Base-by-base conservation (phyloP, 2,888 invertebrate genomes). In the Lasius platythorax region DNA sequence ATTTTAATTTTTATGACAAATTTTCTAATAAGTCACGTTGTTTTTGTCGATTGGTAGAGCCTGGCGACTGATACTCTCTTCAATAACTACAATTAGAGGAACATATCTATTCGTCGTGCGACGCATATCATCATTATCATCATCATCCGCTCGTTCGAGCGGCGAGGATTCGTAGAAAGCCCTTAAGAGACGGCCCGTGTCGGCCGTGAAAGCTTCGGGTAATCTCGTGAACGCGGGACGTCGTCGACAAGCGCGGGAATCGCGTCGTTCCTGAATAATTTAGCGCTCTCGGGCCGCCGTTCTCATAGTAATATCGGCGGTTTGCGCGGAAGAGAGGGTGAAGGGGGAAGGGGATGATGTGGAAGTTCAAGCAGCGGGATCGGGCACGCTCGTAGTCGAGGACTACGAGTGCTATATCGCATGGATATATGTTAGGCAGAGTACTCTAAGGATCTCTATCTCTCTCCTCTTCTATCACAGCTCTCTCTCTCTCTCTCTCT, bases 211-310 rank as follows among this genome's bases (percentile, higher is more conserved):
- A 81, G 79, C 79, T 61, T 37, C 46, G 58, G 46, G 78, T 85
- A 83, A 85, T 85, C 85, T 83, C 66, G 43, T 74, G 76, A 82
- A 72, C 76, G 72, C 70, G 43, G 83, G 46, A 76, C 66, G 63
- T 66, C 73, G 78, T 73, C 76, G 86, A 86, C 83, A 81, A 82
- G 79, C 82, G 74, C 73, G 81, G 85, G 81, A 83, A 87, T 84
- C 86, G 85, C 87, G 85, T 87, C 82, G 87, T 84, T 82, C 85
- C 81, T 89, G 90, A 91, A 91, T 91, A 88, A 90, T 89, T 90
- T 89, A 87, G 85, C 85, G 75, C 79, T 61, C 84, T 81, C 63
- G 53, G 74, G 83, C 70, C 82, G 79, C 56, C 78, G 56, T 82
- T 85, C 68, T 73, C 66, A 63, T 50, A 63, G 75, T 68, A 68